Conservation (phyloP, 2,888 invertebrate species). For the Hofmannophila pseudospretella region DNA sequence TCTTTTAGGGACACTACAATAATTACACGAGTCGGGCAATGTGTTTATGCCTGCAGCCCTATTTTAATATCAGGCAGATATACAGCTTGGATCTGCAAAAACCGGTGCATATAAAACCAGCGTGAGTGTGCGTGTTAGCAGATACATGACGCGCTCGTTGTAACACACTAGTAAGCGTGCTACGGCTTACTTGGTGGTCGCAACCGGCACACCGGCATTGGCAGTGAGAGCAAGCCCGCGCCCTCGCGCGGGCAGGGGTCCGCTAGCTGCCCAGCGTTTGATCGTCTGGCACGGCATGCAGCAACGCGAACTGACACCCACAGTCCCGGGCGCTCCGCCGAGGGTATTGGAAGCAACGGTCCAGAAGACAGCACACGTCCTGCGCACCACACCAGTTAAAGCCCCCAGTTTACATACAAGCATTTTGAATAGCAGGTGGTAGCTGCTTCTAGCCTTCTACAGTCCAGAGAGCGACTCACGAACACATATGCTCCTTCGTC, state of each 20-base stretch:
- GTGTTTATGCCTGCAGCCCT: too few species aligned
- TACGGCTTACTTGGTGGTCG: conserved; percentile 73
- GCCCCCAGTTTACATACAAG: conserved; percentile 9
- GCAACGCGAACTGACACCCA: conserved; percentile 93
- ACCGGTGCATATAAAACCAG: conserved; percentile 13
- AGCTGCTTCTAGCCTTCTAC: too few species aligned
- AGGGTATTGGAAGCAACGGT: conserved; percentile 92
- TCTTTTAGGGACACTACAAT: too few species aligned
- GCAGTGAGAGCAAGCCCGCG: conserved; percentile 72
- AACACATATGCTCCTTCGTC: neutral
- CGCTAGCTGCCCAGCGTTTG: conserved; percentile 77
- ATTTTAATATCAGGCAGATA: too few species aligned
- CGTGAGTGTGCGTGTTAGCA: conserved; percentile 33
- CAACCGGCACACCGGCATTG: conserved; percentile 69
- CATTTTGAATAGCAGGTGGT: neutral
- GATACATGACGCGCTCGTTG: conserved; percentile 28
- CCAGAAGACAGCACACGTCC: conserved; percentile 92
- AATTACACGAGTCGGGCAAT: too few species aligned
- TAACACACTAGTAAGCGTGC: conserved; percentile 61
- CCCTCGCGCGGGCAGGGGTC: conserved; percentile 63
- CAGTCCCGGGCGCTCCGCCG: conserved; percentile 89
- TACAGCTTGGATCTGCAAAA: neutral
- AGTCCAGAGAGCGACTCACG: neutral
- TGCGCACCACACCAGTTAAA: conserved; percentile 74
- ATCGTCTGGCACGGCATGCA: conserved; percentile 88